Base-by-base conservation (phyloP, 2,797 vertebrate species). In the Microchirus variegatus region DNA sequence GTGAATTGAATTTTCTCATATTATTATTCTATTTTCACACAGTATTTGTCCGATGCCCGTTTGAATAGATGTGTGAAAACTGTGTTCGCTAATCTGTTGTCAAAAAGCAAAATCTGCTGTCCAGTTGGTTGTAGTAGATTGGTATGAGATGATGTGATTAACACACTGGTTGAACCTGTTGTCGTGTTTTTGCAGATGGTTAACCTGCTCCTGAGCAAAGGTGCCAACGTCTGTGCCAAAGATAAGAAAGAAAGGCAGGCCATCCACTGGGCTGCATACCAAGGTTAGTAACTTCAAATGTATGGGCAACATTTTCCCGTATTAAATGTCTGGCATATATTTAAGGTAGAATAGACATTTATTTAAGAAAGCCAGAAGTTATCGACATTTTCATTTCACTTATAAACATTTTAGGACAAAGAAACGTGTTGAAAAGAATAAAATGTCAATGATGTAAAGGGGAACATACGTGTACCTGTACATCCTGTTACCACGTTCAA, bases 221-320 rank as follows among this genome's bases (percentile, higher is more conserved):
- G 96, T 66, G 96, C 96, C 80, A 95, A 89, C 59, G 89, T 94
- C 60, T 92, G 91, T 64, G 93, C 93, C 73, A 97, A 94, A 54
- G 97, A 99, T 86, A 96, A 96, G 85, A 97, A 95, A 86, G 95
- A 97, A 38, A 90, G 96, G 31, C 95, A 97, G 80, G 92, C 97
- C 52, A 90, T 97, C 78, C 97, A 99, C 89, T 97, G 96, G 95
- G 95, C 96, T 6, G 95, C 96, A 61, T 95, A 95, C 77, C 91
- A 96, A 14, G 97, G 97, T 99, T 73, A 84, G 88, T 45, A 15
- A 0, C 14, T 17, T 35, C n/a, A 48, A 38, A 38, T 22, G 11
- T 31, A 31, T 31, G 7, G 26, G 26, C 26, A 31, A 31, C 4
- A 8, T 31, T 31, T 31, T 31, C 7, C 26, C 26, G 4, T 4